These are phyloP conservation scores for Pogona vitticeps DNA, from an alignment of 2,113 vertebrate species.

Conservation along the genomic window DNA sequence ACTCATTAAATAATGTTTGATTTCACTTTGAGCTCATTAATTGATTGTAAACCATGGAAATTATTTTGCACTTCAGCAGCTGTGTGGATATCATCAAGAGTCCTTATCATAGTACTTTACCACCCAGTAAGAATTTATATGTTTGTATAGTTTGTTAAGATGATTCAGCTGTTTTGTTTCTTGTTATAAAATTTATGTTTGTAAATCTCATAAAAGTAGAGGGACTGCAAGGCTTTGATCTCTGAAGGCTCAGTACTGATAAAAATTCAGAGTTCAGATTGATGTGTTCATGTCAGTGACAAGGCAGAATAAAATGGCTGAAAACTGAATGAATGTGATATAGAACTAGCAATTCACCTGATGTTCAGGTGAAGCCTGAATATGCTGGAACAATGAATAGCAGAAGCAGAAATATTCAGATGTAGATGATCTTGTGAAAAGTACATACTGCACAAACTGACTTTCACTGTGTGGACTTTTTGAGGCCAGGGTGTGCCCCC, in stretches of 20 bases:
- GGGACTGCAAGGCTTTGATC: background rate
- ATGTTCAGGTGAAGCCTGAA: background rate
- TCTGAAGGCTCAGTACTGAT: background rate
- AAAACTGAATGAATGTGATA: background rate
- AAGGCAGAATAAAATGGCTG: background rate
- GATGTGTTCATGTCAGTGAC: background rate
- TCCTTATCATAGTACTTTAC: no score
- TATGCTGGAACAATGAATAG: background rate
- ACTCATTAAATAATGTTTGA: background rate
- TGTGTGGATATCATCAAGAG: background rate
- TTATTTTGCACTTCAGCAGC: background rate
- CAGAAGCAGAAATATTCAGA: background rate
- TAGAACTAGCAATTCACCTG: background rate
- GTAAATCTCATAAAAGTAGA: background rate
- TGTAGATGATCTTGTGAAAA: background rate
- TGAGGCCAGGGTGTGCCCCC: no score
- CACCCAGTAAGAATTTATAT: background rate
- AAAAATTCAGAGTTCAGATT: background rate
- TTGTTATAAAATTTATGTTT: background rate
- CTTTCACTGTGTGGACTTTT: no score
- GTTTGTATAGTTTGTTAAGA: background rate
- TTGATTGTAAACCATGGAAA: background rate
- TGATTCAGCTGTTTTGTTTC: background rate
- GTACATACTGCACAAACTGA: no score
- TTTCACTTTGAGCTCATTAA: background rate